Evolutionary conservation across 2,113 vertebrate genomes (phyloP).

Genomic region (Poeciliopsis occidentalis): DNA sequence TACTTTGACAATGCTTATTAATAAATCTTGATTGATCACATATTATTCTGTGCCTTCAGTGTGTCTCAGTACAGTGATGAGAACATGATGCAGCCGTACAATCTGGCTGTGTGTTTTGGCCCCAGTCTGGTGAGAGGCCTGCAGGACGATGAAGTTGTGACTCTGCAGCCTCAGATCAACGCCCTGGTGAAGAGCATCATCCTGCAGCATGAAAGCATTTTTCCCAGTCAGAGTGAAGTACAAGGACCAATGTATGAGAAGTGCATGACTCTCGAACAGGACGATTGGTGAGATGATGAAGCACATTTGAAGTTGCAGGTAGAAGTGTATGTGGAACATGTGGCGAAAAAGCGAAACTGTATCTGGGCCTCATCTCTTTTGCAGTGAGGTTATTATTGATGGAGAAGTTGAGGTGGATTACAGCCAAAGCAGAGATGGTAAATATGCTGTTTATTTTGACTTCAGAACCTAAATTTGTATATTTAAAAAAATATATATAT

Average conservation of each 20-base stretch:
- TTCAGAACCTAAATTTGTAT: no score
- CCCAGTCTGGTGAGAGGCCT: constrained; percentile 83
- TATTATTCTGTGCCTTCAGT: constrained; percentile 55
- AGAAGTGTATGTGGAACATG: neutral
- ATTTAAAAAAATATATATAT: neutral
- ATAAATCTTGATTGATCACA: neutral
- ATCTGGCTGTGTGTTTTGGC: constrained; percentile 89
- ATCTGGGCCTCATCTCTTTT: neutral
- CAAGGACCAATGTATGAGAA: constrained; percentile 82
- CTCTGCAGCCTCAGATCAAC: constrained; percentile 86
- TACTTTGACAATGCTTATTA: neutral
- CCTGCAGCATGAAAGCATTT: constrained; percentile 81
- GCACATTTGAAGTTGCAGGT: accelerated
- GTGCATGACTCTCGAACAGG: constrained; percentile 82
- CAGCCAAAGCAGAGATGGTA: constrained; percentile 63
- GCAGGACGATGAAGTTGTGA: constrained; percentile 78
- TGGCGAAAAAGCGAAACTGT: neutral
- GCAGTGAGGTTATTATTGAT: constrained; percentile 76
- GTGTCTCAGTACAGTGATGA: constrained; percentile 88
- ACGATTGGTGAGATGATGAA: constrained; percentile 69
- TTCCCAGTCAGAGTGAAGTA: constrained; percentile 78
- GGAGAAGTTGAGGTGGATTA: constrained; percentile 71
- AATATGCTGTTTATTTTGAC: neutral
- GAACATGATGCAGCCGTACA: constrained; percentile 92
- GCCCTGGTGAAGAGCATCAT: constrained; percentile 86